phyloP scores from a whole-genome alignment of 2,797 vertebrate species.

The Coregonus sp. region DNA sequence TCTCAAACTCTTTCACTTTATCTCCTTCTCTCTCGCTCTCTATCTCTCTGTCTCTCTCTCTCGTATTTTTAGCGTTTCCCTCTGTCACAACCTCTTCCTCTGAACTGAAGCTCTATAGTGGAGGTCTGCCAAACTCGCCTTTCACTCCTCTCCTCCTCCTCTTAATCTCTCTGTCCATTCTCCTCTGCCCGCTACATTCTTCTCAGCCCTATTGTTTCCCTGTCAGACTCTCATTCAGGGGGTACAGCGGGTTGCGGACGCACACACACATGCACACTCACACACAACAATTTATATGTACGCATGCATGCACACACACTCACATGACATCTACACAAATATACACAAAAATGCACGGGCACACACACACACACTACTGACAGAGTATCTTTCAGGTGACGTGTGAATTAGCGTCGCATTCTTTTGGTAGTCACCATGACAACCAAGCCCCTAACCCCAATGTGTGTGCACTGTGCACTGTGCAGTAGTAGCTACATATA shows the following conservation, averaged over 20 bases:
- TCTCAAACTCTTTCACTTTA: neutral
- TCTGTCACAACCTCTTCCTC: too few relatives aligned
- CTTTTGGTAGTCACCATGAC: constrained; percentile 57
- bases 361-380: constrained; percentile 16
- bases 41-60: neutral
- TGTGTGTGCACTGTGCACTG: constrained; percentile 18
- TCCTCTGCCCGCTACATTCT: constrained; percentile 41
- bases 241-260: constrained; percentile 4
- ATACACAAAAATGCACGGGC: neutral
- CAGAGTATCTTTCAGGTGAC: constrained; percentile 49
- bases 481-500: neutral
- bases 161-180: constrained; percentile 30
- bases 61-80: neutral
- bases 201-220: constrained; percentile 40
- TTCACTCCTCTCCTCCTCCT: constrained; percentile 24
- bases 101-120: constrained; percentile 1
- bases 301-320: constrained; percentile 13
- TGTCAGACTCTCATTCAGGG: constrained; percentile 54
- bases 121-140: constrained; percentile 24
- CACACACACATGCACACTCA: constrained; percentile 15
- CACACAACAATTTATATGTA: constrained; percentile 16
- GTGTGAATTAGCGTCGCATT: constrained; percentile 63
- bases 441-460: constrained; percentile 36
- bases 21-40: neutral
- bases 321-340: constrained; percentile 8